These are phyloP conservation scores for Pseudococcus jackbeardsleyi DNA, from an alignment of 2,888 invertebrate species.

Conservation along the genomic window DNA sequence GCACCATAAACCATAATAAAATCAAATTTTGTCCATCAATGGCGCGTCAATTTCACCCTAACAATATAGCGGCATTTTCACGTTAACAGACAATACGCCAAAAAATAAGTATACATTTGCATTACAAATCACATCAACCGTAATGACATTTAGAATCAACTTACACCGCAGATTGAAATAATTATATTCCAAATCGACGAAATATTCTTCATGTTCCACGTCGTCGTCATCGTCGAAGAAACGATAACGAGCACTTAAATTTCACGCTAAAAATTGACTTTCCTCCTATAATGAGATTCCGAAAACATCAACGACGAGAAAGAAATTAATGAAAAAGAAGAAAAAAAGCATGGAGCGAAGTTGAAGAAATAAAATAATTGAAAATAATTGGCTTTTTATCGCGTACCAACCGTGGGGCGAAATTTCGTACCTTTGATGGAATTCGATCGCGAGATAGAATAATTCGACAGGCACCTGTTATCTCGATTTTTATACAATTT, in stretches of 20 bases:
- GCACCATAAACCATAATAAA: background rate
- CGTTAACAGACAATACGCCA: background rate
- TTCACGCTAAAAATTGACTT: slow-evolving; percentile 37
- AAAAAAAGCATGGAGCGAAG: background rate
- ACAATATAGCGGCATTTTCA: background rate
- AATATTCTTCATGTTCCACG: slow-evolving; percentile 17
- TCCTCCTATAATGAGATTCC: slow-evolving; percentile 14
- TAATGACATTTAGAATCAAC: slow-evolving; percentile 24
- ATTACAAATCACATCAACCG: slow-evolving; percentile 33
- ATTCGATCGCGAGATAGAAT: background rate
- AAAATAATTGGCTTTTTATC: slow-evolving; percentile 39
- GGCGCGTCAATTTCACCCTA: slow-evolving; percentile 13
- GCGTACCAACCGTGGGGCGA: background rate
- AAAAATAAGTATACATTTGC: slow-evolving; percentile 29
- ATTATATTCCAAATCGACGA: slow-evolving; percentile 20
- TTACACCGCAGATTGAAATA: slow-evolving; percentile 29
- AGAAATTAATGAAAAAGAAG: slow-evolving; percentile 16
- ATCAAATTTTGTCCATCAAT: slow-evolving; percentile 29
- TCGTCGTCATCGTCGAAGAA: slow-evolving; percentile 11
- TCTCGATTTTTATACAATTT: background rate
- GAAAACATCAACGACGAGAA: slow-evolving; percentile 13
- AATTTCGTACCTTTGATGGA: background rate
- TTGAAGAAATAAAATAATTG: slow-evolving; percentile 37
- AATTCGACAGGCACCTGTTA: background rate
- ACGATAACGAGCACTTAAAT: slow-evolving; percentile 53